Evolutionary conservation across 2,113 vertebrate genomes (phyloP).

Genomic region (Vanacampus margaritifer): DNA sequence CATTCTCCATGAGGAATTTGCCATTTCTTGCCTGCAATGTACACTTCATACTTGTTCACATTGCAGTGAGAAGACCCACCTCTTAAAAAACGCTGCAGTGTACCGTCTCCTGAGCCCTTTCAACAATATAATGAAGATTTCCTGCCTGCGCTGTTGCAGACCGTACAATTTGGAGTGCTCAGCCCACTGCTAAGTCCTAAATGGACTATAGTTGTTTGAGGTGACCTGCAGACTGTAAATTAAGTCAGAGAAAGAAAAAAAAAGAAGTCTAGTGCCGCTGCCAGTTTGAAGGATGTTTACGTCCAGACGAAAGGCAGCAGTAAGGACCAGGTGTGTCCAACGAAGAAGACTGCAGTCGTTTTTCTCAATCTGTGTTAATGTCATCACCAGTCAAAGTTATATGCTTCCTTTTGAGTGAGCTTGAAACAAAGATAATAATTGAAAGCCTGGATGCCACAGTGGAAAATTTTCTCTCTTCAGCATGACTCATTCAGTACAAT

Average conservation of each 20-base stretch:
- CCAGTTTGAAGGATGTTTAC: constrained; percentile 21
- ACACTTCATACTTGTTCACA: constrained; percentile 16
- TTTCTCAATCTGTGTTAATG: constrained; percentile 5
- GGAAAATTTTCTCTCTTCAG: constrained; percentile 13
- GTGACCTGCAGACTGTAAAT: constrained; percentile 16
- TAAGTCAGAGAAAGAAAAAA: constrained; percentile 13
- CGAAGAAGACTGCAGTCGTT: constrained; percentile 10
- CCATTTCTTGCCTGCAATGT: constrained; percentile 8
- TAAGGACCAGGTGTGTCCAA: constrained; percentile 8
- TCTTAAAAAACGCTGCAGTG: constrained; percentile 15
- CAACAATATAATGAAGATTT: constrained; percentile 26
- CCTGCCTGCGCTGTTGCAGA: constrained; percentile 7
- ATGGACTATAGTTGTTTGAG: constrained; percentile 9
- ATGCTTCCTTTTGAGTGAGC: constrained; percentile 4
- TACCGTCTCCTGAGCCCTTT: constrained; percentile 9
- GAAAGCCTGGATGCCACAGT: background rate
- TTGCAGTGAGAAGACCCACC: constrained; percentile 9
- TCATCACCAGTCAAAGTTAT: background rate
- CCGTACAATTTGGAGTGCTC: constrained; percentile 17
- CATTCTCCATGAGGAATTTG: constrained; percentile 11
- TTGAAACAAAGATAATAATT: background rate
- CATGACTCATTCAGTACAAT: constrained; percentile 17
- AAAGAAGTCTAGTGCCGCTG: constrained; percentile 10
- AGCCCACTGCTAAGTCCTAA: constrained; percentile 16
- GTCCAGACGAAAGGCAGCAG: background rate